phyloP scores from a whole-genome alignment of 2,797 vertebrate species.

The Tarsius wallacei region DNA sequence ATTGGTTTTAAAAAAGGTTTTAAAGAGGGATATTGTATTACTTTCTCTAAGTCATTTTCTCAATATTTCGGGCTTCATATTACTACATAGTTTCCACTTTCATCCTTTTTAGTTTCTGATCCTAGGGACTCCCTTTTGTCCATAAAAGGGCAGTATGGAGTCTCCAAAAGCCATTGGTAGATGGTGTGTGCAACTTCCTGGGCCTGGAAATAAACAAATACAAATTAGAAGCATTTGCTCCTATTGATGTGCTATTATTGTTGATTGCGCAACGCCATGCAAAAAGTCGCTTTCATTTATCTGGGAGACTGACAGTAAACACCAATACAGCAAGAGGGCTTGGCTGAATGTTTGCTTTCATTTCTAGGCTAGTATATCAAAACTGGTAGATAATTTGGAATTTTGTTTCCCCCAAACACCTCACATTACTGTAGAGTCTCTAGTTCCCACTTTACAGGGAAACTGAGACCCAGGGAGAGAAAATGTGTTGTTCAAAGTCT shows the following conservation, averaged over 20 bases:
- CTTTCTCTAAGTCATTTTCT: constrained; percentile 62
- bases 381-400: background rate
- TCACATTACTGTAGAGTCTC: background rate
- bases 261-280: constrained; percentile 59
- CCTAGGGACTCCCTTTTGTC: background rate
- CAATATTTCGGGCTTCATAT: background rate
- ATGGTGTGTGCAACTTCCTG: constrained; percentile 38
- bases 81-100: constrained; percentile 53
- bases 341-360: background rate
- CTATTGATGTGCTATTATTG: constrained; percentile 50
- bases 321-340: background rate
- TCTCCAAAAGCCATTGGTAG: constrained; percentile 25
- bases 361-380: background rate
- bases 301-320: background rate
- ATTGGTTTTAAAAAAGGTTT: constrained; percentile 27
- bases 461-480: background rate
- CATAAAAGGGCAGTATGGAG: background rate
- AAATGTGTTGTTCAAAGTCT: constrained; percentile 17
- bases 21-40: background rate
- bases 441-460: background rate
- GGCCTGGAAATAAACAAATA: constrained; percentile 82
- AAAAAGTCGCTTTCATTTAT: constrained; percentile 63
- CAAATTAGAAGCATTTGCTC: constrained; percentile 69
- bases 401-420: background rate
- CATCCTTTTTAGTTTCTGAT: constrained; percentile 32